Evolutionary conservation across 2,888 invertebrate genomes (phyloP).

Genomic region (Erpobdella octoculata): DNA sequence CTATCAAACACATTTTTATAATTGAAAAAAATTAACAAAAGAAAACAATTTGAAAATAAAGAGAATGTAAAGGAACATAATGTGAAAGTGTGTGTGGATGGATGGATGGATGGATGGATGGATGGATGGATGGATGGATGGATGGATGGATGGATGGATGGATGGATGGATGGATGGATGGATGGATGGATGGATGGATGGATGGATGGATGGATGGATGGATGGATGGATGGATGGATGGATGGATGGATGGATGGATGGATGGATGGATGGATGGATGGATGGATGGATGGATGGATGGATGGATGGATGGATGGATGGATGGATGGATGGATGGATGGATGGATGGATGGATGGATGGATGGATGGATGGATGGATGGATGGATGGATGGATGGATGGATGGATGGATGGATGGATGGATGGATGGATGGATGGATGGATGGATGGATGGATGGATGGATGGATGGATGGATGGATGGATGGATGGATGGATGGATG

Average conservation of each 20-base stretch:
- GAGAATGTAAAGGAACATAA: not conserved
- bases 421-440: too few relatives aligned
- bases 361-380: not conserved
- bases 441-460: too few relatives aligned
- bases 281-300: slow-evolving; percentile 9
- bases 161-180: slow-evolving; percentile 3
- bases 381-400: not conserved
- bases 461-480: too few relatives aligned
- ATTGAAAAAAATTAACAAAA: too few relatives aligned
- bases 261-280: slow-evolving; percentile 9
- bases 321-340: not conserved
- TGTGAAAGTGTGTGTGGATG: too few relatives aligned
- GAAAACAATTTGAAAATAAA: too few relatives aligned
- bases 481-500: too few relatives aligned
- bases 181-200: slow-evolving; percentile 9
- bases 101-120: slow-evolving; percentile 1
- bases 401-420: too few relatives aligned
- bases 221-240: slow-evolving; percentile 9
- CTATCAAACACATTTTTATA: too few relatives aligned
- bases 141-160: not conserved
- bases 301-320: slow-evolving; percentile 5
- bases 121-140: not conserved
- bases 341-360: not conserved
- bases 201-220: slow-evolving; percentile 9
- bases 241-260: slow-evolving; percentile 9